Conservation (phyloP, 2,888 invertebrate species). For the Ypsolopha scabrella region DNA sequence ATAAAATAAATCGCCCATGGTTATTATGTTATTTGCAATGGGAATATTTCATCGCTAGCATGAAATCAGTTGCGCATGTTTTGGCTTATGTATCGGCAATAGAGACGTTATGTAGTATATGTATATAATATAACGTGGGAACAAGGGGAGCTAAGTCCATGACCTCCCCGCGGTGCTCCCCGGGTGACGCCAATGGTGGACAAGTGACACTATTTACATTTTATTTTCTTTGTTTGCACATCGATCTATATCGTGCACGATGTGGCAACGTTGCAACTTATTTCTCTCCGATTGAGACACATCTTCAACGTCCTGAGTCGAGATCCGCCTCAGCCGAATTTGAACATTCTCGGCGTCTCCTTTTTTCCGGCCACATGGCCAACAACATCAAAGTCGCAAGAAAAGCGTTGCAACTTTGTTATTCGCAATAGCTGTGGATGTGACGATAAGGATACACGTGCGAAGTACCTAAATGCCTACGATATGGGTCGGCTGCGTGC, state of each 20-base stretch:
- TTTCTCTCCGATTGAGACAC: constrained; percentile 11
- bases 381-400: not conserved
- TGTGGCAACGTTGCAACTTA: constrained; percentile 7
- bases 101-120: not conserved
- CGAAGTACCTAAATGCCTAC: not conserved
- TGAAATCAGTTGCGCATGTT: no score
- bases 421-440: no score
- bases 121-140: constrained; percentile 26
- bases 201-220: constrained; percentile 40
- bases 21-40: no score
- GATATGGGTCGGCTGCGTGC: not conserved
- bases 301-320: constrained; percentile 8
- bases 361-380: not conserved
- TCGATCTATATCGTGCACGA: constrained; percentile 12
- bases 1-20: no score
- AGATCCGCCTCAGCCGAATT: not conserved
- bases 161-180: constrained; percentile 68
- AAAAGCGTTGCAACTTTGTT: not conserved
- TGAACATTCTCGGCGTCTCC: not conserved
- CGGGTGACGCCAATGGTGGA: constrained; percentile 67
- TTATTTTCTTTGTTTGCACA: constrained; percentile 6
- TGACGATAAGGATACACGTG: no score
- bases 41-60: no score
- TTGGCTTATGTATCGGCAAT: not conserved
- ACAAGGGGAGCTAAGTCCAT: constrained; percentile 64